These are phyloP conservation scores for Anas platyrhynchos DNA, from an alignment of 2,113 vertebrate genomes.

Conservation along the genomic window DNA sequence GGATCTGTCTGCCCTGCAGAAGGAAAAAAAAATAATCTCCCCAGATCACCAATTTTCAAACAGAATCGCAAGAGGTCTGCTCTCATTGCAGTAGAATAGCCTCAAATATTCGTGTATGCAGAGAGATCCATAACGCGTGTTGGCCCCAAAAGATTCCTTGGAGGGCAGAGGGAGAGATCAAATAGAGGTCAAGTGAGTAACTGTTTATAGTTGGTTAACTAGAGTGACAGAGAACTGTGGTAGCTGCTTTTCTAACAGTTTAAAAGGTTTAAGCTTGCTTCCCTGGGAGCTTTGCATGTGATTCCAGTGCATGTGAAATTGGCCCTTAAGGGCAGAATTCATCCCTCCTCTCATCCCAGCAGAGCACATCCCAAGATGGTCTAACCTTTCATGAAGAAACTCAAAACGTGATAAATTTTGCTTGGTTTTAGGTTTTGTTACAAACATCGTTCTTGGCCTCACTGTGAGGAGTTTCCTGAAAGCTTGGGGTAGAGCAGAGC, in stretches of 20 bases:
- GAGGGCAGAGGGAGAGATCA: slow-evolving; percentile 53
- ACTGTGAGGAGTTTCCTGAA: slow-evolving; percentile 38
- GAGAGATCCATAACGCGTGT: slow-evolving; percentile 23
- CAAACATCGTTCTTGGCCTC: slow-evolving; percentile 23
- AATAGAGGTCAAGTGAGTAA: slow-evolving; percentile 65
- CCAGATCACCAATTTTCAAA: not conserved
- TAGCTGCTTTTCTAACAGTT: slow-evolving; percentile 53
- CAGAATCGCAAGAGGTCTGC: not conserved
- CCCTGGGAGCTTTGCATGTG: not conserved
- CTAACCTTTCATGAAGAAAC: slow-evolving; percentile 55
- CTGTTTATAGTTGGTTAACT: slow-evolving; percentile 66
- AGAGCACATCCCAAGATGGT: slow-evolving; percentile 1
- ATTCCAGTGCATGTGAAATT: slow-evolving; percentile 26
- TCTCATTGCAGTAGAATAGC: not conserved
- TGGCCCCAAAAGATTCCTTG: slow-evolving; percentile 50
- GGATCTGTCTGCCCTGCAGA: not conserved
- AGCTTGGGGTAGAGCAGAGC: slow-evolving; percentile 44
- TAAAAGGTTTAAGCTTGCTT: slow-evolving; percentile 39
- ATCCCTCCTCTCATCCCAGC: slow-evolving; percentile 30
- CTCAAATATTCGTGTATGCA: not conserved
- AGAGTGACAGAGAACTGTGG: slow-evolving; percentile 44
- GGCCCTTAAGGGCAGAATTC: slow-evolving; percentile 24
- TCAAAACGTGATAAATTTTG: slow-evolving; percentile 44
- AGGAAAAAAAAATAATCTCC: not conserved
- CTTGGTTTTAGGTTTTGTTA: slow-evolving; percentile 45